A percentile compares a stretch with the other conserved stretches of the same genome.
Evolutionary conservation across 1,140 invertebrate genomes (phyloP).

Genomic region (Drosophila trapezifrons): DNA sequence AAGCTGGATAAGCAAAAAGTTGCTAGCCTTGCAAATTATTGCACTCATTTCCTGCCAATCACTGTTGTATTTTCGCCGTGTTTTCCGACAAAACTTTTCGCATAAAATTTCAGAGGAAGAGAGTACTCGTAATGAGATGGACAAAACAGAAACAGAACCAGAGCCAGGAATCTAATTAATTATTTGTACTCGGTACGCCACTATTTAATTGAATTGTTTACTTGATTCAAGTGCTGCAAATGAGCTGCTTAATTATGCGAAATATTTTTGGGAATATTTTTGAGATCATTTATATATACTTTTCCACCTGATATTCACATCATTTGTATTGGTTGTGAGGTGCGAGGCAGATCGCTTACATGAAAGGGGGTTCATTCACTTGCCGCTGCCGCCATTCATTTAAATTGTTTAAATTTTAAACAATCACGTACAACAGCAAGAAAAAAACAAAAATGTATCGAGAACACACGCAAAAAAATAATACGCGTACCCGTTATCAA

Average conservation of each 20-base stretch:
- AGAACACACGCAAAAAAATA: slow-evolving; percentile 13
- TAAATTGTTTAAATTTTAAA: slow-evolving; percentile 6
- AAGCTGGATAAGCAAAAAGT: slow-evolving; percentile 5
- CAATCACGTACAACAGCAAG: slow-evolving; percentile 27
- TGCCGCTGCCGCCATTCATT: slow-evolving; percentile 15
- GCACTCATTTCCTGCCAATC: slow-evolving; percentile 43
- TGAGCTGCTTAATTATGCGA: slow-evolving; percentile 10
- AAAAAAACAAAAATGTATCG: not conserved
- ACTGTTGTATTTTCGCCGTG: slow-evolving; percentile 5
- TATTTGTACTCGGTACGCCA: slow-evolving; percentile 20
- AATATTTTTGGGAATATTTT: slow-evolving; percentile 2
- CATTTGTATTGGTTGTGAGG: not conserved
- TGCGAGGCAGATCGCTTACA: slow-evolving; percentile 22
- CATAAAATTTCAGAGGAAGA: not conserved
- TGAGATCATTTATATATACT: not conserved
- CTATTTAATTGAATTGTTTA: slow-evolving; percentile 39
- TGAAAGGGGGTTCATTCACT: slow-evolving; percentile 4
- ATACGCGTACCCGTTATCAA: slow-evolving; percentile 19
- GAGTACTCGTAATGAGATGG: slow-evolving; percentile 20
- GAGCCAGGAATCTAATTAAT: slow-evolving; percentile 31
- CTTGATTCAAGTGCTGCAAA: slow-evolving; percentile 29
- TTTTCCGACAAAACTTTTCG: slow-evolving; percentile 28
- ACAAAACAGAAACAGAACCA: not conserved
- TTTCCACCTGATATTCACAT: slow-evolving; percentile 15
- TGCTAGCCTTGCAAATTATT: slow-evolving; percentile 42